These are phyloP conservation scores for Plumapathes pennacea DNA, from an alignment of 92 coral and sea anemone genomes.

Conservation along the genomic window DNA sequence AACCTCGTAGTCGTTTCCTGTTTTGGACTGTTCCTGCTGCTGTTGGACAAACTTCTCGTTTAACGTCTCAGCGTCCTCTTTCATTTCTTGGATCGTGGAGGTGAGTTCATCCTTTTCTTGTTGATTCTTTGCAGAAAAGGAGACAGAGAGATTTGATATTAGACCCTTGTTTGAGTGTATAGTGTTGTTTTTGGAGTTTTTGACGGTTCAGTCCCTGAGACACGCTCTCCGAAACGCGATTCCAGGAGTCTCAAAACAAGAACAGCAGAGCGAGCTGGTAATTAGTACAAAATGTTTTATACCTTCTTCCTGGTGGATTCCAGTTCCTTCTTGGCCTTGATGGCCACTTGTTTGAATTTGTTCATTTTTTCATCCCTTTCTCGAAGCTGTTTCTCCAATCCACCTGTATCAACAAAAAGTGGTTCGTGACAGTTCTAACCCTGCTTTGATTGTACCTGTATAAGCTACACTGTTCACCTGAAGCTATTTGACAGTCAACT, in stretches of 20 bases:
- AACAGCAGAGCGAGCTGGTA: no score
- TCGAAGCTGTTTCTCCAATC: constrained; percentile 42
- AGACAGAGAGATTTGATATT: not conserved
- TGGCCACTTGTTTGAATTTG: constrained; percentile 90
- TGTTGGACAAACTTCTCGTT: constrained; percentile 62
- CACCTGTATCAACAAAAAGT: constrained; percentile 30
- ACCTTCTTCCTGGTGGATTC: constrained; percentile 86
- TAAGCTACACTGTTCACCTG: not conserved
- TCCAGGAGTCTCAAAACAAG: not conserved
- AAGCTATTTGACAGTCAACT: not conserved
- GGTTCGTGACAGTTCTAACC: no score
- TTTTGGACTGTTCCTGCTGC: constrained; percentile 51
- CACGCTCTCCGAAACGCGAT: not conserved
- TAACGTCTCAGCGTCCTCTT: constrained; percentile 57
- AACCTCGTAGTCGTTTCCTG: constrained; percentile 50
- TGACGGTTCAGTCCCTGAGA: no score
- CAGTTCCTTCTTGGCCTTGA: constrained; percentile 88
- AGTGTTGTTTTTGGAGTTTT: no score
- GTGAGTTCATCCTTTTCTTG: constrained; percentile 56
- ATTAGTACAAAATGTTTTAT: no score
- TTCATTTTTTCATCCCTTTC: constrained; percentile 72
- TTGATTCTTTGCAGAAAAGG: constrained; percentile 21
- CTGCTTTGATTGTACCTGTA: no score
- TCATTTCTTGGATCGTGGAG: constrained; percentile 57
- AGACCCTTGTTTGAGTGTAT: no score